These are phyloP conservation scores for Charaxes varanes DNA, from an alignment of 1,140 invertebrate species.

Conservation along the genomic window DNA sequence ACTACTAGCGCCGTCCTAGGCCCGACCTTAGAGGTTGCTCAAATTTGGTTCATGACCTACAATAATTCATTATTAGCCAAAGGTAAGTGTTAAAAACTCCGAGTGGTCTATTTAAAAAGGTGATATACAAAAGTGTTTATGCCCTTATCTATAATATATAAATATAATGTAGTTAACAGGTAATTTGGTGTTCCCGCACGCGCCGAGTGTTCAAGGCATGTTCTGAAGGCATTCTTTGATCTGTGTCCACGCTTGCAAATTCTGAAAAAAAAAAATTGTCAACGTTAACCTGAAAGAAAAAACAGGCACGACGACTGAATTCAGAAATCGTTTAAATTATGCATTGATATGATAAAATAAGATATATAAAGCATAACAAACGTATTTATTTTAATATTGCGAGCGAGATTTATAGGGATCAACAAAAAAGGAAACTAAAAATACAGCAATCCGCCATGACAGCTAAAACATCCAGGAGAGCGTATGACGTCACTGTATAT, in stretches of 20 bases:
- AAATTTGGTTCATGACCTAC: slow-evolving; percentile 6
- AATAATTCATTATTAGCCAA: neutral
- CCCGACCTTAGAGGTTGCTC: neutral
- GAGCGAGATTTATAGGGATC: too few species aligned
- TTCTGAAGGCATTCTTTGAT: slow-evolving; percentile 83
- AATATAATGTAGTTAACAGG: slow-evolving; percentile 19
- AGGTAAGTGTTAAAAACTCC: neutral
- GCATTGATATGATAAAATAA: too few species aligned
- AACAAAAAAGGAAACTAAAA: too few species aligned
- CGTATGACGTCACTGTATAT: too few species aligned
- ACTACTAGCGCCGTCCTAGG: neutral
- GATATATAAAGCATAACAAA: too few species aligned
- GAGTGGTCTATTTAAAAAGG: slow-evolving; percentile 12
- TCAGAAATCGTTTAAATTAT: too few species aligned
- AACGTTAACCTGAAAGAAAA: slow-evolving; percentile 2
- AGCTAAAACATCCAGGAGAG: too few species aligned
- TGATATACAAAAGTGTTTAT: slow-evolving; percentile 6
- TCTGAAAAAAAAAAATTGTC: slow-evolving; percentile 66
- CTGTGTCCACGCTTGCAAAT: slow-evolving; percentile 83
- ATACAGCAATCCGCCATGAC: too few species aligned
- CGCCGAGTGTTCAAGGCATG: slow-evolving; percentile 73
- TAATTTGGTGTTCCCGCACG: slow-evolving; percentile 29
- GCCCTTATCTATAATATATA: slow-evolving; percentile 1
- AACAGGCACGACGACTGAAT: too few species aligned
- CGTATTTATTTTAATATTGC: too few species aligned